Conservation (phyloP, 2,797 vertebrate species). For the Diceros bicornis region DNA sequence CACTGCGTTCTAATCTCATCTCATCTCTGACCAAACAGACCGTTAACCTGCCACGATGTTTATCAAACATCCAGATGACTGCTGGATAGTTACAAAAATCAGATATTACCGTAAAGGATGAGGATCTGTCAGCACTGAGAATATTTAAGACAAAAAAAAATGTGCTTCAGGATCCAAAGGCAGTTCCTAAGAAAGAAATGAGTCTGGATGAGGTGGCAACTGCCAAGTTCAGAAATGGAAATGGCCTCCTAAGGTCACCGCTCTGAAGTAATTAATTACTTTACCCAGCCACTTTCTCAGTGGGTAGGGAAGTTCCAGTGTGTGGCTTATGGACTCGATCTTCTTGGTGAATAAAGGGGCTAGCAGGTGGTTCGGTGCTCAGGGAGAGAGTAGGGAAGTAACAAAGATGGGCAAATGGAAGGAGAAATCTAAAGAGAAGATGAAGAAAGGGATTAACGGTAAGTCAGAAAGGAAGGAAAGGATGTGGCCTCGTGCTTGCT, state of each 20-base stretch:
- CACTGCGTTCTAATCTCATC: neutral
- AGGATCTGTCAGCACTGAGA: neutral
- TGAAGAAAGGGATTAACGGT: neutral
- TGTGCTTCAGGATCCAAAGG: neutral
- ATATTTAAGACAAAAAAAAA: neutral
- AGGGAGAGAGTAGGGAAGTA: neutral
- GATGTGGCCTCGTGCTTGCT: neutral
- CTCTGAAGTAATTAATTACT: neutral
- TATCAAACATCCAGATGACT: conserved; percentile 27
- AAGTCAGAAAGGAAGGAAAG: neutral
- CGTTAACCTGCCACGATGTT: neutral
- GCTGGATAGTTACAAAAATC: conserved; percentile 52
- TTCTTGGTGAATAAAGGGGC: neutral
- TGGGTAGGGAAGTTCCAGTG: neutral
- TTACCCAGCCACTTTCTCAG: neutral
- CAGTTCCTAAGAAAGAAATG: neutral
- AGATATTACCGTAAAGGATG: conserved; percentile 32
- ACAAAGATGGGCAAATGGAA: neutral
- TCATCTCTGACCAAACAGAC: neutral
- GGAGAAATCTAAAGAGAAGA: neutral
- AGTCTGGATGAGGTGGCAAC: neutral
- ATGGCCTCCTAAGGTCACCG: neutral
- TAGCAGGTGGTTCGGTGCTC: neutral
- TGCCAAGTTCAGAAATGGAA: neutral
- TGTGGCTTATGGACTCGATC: neutral